These are phyloP conservation scores for Coptodon bakossiorum DNA, from an alignment of 2,113 vertebrate genomes.

Conservation along the genomic window DNA sequence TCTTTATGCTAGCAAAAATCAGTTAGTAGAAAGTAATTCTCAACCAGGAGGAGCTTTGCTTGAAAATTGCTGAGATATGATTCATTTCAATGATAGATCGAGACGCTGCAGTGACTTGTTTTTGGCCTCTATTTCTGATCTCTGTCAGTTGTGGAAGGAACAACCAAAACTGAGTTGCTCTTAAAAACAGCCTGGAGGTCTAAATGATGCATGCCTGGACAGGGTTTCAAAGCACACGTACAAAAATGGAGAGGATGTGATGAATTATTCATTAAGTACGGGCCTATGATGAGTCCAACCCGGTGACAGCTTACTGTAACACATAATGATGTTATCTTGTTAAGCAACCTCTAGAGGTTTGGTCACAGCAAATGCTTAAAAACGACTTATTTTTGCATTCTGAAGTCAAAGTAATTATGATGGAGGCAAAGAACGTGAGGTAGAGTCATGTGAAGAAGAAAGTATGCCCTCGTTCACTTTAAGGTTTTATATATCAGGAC, in stretches of 20 bases:
- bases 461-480: neutral
- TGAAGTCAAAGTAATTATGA: neutral
- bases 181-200: constrained; percentile 10
- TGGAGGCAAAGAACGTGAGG: neutral
- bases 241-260: neutral
- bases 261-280: constrained; percentile 38
- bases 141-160: neutral
- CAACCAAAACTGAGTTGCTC: neutral
- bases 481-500: neutral
- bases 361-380: neutral
- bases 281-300: neutral
- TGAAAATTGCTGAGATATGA: neutral
- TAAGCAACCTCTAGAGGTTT: neutral
- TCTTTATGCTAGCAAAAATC: neutral
- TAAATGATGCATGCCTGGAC: constrained; percentile 20
- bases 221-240: neutral
- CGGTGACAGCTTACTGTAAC: neutral
- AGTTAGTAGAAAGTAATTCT: neutral
- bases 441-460: neutral
- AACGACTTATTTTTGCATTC: neutral
- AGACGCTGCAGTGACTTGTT: neutral
- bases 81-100: neutral
- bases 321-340: neutral
- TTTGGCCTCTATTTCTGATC: neutral
- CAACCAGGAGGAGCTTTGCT: neutral